Conservation (phyloP, 2,888 invertebrate genomes). For the Ophion costatus region DNA sequence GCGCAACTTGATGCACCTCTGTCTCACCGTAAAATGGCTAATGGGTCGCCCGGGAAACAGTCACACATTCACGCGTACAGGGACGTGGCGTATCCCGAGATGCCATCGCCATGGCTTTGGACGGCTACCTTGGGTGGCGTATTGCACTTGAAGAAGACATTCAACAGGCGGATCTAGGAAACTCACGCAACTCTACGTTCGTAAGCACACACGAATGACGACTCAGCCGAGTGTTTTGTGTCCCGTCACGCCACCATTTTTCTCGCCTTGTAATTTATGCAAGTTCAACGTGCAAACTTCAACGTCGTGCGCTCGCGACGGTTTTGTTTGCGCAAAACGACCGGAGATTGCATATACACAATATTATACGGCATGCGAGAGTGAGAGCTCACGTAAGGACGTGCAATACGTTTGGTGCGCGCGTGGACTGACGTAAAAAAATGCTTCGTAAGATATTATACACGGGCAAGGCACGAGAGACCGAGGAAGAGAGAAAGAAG, state of each 20-base stretch:
- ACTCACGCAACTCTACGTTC: slow-evolving; percentile 33
- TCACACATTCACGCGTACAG: slow-evolving; percentile 22
- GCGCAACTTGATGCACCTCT: slow-evolving; percentile 47
- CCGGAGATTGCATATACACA: slow-evolving; percentile 25
- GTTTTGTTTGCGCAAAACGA: slow-evolving; percentile 37
- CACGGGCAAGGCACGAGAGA: slow-evolving; percentile 46
- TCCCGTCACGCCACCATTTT: slow-evolving; percentile 76
- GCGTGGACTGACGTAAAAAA: slow-evolving; percentile 55
- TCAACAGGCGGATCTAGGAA: slow-evolving; percentile 55
- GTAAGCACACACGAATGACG: slow-evolving; percentile 49
- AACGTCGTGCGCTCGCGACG: background rate
- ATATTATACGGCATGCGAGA: slow-evolving; percentile 47
- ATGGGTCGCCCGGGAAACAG: slow-evolving; percentile 73
- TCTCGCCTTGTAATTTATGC: slow-evolving; percentile 70
- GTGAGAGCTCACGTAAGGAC: slow-evolving; percentile 58
- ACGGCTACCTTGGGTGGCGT: slow-evolving; percentile 82
- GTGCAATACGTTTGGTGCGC: slow-evolving; percentile 47
- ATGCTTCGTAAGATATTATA: slow-evolving; percentile 42
- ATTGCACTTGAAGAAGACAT: slow-evolving; percentile 68
- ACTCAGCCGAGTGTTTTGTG: slow-evolving; percentile 73
- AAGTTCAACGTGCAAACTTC: slow-evolving; percentile 59
- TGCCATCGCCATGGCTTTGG: slow-evolving; percentile 75
- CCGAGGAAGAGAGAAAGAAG: slow-evolving; percentile 35
- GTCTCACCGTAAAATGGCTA: slow-evolving; percentile 75
- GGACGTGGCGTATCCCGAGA: slow-evolving; percentile 73